Evolutionary conservation across 1,140 invertebrate species (phyloP).

Genomic region (Macrotrachela quadricornifera): DNA sequence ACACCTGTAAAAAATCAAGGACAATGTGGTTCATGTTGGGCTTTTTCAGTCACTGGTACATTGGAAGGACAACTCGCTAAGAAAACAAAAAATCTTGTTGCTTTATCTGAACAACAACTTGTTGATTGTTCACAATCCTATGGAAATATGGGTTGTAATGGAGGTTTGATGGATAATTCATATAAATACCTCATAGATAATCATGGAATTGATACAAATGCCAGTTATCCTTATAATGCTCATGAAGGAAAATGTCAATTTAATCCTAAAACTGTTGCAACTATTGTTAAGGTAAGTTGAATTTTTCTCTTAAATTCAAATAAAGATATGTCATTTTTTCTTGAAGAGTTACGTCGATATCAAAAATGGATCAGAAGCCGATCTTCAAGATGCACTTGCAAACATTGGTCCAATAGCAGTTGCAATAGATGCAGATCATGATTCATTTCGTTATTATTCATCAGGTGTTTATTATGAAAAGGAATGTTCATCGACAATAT

Average conservation of each 20-base stretch:
- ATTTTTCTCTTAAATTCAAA: too few relatives aligned
- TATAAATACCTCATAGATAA: conserved; percentile 39
- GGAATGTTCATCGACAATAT: conserved; percentile 42
- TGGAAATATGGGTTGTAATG: conserved; percentile 8
- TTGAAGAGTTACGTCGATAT: conserved; percentile 18
- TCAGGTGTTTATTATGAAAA: conserved; percentile 42
- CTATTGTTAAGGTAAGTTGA: conserved; percentile 12
- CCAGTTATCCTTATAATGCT: conserved; percentile 7
- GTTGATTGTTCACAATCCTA: conserved; percentile 3
- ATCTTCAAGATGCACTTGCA: conserved; percentile 38
- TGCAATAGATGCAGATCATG: conserved; percentile 64
- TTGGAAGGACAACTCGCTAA: conserved; percentile 2
- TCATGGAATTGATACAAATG: conserved; percentile 1
- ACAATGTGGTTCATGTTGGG: conserved; percentile 9
- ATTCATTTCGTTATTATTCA: conserved; percentile 51
- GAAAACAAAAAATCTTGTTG: not conserved
- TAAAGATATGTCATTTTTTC: too few relatives aligned
- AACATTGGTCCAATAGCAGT: conserved; percentile 54
- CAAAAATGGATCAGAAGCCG: conserved; percentile 12
- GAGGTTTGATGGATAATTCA: conserved; percentile 15
- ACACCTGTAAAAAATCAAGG: conserved; percentile 10
- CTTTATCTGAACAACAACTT: conserved; percentile 9
- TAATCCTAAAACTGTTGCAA: conserved; percentile 12
- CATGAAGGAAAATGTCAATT: conserved; percentile 35
- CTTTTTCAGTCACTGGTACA: conserved; percentile 6